Evolutionary conservation across 2,888 invertebrate genomes (phyloP), one percentile per base, ranked within the genome.

Genomic region (Ichneumoninae sp.): DNA sequence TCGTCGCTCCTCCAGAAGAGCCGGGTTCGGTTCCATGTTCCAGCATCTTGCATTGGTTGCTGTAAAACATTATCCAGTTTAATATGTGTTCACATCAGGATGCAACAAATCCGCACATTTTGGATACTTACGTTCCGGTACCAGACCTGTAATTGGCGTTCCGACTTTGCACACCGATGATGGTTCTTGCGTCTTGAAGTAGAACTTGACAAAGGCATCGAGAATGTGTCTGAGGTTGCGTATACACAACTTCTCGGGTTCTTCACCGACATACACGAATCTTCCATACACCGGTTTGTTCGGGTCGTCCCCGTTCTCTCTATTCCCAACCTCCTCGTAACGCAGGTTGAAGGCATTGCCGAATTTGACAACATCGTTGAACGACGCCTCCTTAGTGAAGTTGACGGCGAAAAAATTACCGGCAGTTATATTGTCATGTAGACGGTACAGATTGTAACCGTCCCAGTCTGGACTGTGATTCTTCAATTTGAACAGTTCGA

Each of bases 181-280:
- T 40, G 73, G 80, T 8, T 57, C 30, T 16, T 36, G 19, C 2
- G 66, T 54, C 33, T 40, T 69, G 47, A 74, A 81, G 60, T 69
- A 81, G 30, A 68, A 60, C 19, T 22, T 63, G 13, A 69, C 36
- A 13, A 74, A 16, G 19, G 19, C 57, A 36, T 22, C 19, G 19
- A 81, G 47, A 81, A 81, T 74, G 69, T 74, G 68, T 47, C 60
- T 74, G 40, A 74, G 63, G 8, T 54, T 19, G 4, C 69, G 68
- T 26, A 69, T 10, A n/a, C 40, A 13, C 19, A 19, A 19, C 36
- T 68, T 47, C 50, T 73, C 50, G 1, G 57, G 36, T 33, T 57
- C 22, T 13, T 66, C 57, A 6, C 68, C 80, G 16, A 33, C n/a
- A 19, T 73, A 80, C 7, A 16, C 33, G 44, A 80, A 73, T 16